Base-by-base conservation (phyloP, 92 coral and sea anemone species). In the Parazoanthus atlanticus region DNA sequence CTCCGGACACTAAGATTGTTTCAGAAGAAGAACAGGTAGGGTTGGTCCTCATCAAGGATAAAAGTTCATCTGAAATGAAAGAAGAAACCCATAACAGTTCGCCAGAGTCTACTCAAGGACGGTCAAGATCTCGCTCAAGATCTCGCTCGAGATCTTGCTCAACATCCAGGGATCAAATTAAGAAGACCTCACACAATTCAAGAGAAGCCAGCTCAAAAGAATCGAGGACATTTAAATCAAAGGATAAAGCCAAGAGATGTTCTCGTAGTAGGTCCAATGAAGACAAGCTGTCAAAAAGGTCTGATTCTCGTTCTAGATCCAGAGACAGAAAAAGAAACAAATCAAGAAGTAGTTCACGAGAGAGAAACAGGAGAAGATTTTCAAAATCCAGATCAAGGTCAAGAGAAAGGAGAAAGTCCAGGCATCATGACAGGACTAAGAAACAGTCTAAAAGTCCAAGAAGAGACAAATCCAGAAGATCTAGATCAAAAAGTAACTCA, bases 401-500 rank as follows among this genome's bases (percentile, higher is more conserved):
- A 61, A 76, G 5, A 16, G 90, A 89, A 15, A 85, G 89, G 31
- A 86, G 41, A 8, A 86, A 76, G 46, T 5, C 21, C 84, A 75
- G 75, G 19, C 12, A 49, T 69, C 54, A 33, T 33, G 41, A 25
- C 33, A 30, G 36, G 31, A 34, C 23, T 25, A 76, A 41, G 9
- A 54, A 32, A 34, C 6, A 74, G 70, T 82, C 43, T 88, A 88
- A 73, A 85, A 91, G 85, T 89, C 90, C 46, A 30, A 91, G 92
- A 41, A 78, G 89, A 78, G 56, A 72, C 72, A 88, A 77, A 64
- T 81, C 88, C 7, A 85, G 79, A 31, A 88, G 93, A 66, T 93
- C 94, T 15, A 90, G 91, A 33, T 91, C 95, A 66, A 89, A 79
- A 19, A 88, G 92, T 69, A 86, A 89, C 82, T 94, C 98, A 28